phyloP scores from a whole-genome alignment of 2,113 vertebrate genomes.

The Microcebus griseorufus region DNA sequence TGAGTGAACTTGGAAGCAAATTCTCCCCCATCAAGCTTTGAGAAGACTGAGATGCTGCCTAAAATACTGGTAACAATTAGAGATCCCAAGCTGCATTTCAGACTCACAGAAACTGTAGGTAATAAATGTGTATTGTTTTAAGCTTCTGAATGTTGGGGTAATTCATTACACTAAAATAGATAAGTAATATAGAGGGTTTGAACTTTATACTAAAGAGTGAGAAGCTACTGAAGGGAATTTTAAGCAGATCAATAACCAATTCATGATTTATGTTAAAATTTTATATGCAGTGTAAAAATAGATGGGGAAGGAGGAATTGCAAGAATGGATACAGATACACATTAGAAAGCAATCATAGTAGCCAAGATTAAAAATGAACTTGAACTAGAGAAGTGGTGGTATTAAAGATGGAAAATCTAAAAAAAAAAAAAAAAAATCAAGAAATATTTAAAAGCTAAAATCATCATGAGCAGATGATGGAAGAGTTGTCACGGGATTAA shows the following conservation, averaged over 20 bases:
- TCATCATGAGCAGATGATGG: neutral
- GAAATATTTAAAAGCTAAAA: neutral
- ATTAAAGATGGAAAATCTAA: neutral
- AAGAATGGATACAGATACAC: neutral
- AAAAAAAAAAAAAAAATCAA: neutral
- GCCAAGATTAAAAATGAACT: neutral
- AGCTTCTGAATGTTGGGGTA: neutral
- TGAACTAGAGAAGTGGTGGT: neutral
- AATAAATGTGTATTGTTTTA: neutral
- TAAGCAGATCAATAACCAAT: neutral
- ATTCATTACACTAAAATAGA: neutral
- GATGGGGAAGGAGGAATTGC: neutral
- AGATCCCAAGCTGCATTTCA: neutral
- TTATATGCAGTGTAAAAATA: neutral
- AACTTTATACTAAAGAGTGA: neutral
- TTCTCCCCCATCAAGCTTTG: fast-evolving
- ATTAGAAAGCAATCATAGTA: neutral
- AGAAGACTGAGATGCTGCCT: neutral
- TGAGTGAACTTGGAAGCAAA: neutral
- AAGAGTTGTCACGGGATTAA: neutral
- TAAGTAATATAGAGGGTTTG: too few species aligned
- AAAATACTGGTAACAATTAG: neutral
- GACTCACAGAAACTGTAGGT: too few species aligned
- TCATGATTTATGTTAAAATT: neutral
- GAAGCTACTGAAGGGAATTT: neutral